Conservation (phyloP, 2,113 vertebrate genomes). For the Tursiops truncatus region DNA sequence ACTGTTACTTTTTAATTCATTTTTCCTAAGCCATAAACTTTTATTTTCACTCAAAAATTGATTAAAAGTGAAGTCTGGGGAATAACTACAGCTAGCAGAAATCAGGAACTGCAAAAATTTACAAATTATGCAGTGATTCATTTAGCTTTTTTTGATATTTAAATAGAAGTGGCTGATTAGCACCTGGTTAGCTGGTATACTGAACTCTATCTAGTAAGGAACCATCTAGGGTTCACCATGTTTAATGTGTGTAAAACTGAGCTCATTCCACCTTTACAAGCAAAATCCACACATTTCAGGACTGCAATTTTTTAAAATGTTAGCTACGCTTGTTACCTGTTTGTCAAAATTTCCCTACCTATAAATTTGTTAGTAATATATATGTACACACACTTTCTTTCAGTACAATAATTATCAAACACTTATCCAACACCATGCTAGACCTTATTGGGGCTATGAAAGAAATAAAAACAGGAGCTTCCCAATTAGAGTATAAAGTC, state of each 20-base stretch:
- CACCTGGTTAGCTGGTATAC: background rate
- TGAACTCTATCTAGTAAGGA: background rate
- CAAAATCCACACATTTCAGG: background rate
- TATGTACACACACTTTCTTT: background rate
- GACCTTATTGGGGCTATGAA: background rate
- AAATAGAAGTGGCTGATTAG: background rate
- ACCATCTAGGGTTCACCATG: background rate
- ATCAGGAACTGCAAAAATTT: background rate
- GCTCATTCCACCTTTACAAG: background rate
- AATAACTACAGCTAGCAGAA: background rate
- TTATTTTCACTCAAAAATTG: slow-evolving; percentile 24
- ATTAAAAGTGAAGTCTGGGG: background rate
- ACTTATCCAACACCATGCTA: background rate
- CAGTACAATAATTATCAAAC: background rate
- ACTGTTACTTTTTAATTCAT: background rate
- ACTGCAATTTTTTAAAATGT: background rate
- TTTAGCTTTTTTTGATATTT: background rate
- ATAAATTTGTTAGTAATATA: background rate
- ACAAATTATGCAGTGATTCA: background rate
- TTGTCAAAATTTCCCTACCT: background rate
- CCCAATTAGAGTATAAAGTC: background rate
- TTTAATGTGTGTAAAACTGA: background rate
- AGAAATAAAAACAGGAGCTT: background rate
- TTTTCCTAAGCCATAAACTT: slow-evolving; percentile 13
- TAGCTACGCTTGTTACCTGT: background rate